Evolutionary conservation across 2,888 invertebrate species (phyloP), one percentile per base, ranked within the genome.

Genomic region (Fragum fragum): DNA sequence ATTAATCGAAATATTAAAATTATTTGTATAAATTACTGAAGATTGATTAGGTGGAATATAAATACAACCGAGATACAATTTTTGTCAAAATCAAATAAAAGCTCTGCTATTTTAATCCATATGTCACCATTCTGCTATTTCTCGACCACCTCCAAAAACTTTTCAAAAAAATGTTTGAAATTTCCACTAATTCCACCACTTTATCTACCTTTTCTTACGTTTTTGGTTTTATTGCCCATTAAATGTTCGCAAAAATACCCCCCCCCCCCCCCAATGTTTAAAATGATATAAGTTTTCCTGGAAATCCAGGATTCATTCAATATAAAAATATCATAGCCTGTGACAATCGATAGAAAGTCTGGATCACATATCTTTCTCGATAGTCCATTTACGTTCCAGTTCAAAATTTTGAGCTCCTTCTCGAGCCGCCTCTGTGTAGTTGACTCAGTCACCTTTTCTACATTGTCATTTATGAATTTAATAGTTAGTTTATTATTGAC

Each of bases 41-140:
- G 73, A 73, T n/a, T 52, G 59, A 18, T 28, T 42, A 42, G 73
- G 73, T 63, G 73, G 73, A n/a, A 73, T 39, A 52, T 73, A 73
- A 1, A 32, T 57, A 63, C 61, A 61, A 55, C 73, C 57, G 5
- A 73, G 36, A 61, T 73, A 73, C 21, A 73, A 28, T 36, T 39
- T 57, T 61, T 73, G 23, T 39, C 57, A 29, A 61, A 73, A 23
- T 32, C 5, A 23, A 59, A 73, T 11, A 73, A 14, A 18, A 23
- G 14, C 18, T 73, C 32, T 32, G 9, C 61, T 42, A 42, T 59
- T 61, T 73, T 61, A 36, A 61, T 9, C 61, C 61, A 61, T 14
- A 61, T 7, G 14, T 29, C 29, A 18, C 61, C 61, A 29, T 61
- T 61, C 28, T 61, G 61, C 9, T 61, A 5, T 29, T 61, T 61